These are phyloP conservation scores for Numenius arquata DNA, from an alignment of 2,113 vertebrate species.

Conservation along the genomic window DNA sequence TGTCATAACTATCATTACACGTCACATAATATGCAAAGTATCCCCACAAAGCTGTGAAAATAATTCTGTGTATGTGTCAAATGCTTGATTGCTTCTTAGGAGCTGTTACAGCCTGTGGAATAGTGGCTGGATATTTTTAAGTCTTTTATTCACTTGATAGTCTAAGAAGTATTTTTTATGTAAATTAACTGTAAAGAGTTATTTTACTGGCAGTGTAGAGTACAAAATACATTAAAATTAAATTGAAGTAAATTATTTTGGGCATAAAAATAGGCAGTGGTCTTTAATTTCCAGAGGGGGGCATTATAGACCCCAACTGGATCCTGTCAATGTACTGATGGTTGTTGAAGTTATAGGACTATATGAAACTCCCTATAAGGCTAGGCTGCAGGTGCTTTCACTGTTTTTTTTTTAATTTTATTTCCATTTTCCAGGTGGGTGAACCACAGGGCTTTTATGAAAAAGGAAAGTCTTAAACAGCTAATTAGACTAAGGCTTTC, in stretches of 20 bases:
- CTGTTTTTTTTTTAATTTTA: background rate
- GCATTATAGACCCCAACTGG: background rate
- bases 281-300: background rate
- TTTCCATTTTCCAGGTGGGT: background rate
- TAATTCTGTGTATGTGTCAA: background rate
- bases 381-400: background rate
- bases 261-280: background rate
- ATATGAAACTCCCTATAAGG: background rate
- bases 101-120: background rate
- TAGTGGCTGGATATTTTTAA: background rate
- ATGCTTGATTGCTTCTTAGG: background rate
- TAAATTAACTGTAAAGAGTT: background rate
- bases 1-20: background rate
- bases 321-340: background rate
- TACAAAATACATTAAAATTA: background rate
- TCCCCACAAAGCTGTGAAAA: background rate
- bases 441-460: background rate
- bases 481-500: background rate
- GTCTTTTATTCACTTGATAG: background rate
- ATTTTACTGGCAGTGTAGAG: background rate
- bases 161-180: background rate
- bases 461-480: background rate
- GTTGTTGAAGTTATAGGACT: background rate
- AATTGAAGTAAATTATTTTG: background rate
- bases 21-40: background rate